Evolutionary conservation across 2,113 vertebrate species (phyloP), one percentile per base, ranked within the genome.

Genomic region (Strigops habroptila): DNA sequence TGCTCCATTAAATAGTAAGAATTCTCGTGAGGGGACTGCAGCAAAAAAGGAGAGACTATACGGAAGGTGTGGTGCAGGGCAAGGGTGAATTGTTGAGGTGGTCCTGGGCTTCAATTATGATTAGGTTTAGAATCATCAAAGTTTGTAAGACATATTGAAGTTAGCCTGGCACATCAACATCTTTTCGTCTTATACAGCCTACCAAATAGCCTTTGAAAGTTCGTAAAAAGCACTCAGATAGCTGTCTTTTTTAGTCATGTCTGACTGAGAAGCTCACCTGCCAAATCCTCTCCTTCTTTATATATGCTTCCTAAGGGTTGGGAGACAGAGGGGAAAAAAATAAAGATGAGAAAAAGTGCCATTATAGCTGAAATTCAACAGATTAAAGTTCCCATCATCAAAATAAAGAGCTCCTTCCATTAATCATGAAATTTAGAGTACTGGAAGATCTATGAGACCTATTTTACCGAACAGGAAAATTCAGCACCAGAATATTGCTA

Each of bases 401-500:
- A 97, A 97, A 97, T 91, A 93, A 96, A 96, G 94, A 94, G 93
- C 91, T 97, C 89, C 92, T 82, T 97, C 95, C 80, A 91, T 95
- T 97, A 97, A 97, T 94, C 93, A 93, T 65, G 86, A 91, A 97
- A 97, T 97, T 95, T 94, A 94, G 85, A 97, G 81, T 91, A 94
- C 28, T 96, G 87, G 94, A 97, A 95, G 78, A 96, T 83, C 90
- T 89, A 97, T 90, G 94, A 96, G 95, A 84, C 81, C 93, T 95
- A 93, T 97, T 97, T 95, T 93, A 89, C 91, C 82, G 93, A 96
- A 95, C 68, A 96, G 69, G 92, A 96, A 98, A 97, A 98, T 96
- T 82, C 88, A 95, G 91, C 89, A 95, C 82, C 93, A 95, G 97
- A 97, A 97, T 93, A 97, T 94, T 97, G 95, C 97, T 97, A 98